Conservation (phyloP, 2,888 invertebrate species). For the Tetanocera ferruginea region DNA sequence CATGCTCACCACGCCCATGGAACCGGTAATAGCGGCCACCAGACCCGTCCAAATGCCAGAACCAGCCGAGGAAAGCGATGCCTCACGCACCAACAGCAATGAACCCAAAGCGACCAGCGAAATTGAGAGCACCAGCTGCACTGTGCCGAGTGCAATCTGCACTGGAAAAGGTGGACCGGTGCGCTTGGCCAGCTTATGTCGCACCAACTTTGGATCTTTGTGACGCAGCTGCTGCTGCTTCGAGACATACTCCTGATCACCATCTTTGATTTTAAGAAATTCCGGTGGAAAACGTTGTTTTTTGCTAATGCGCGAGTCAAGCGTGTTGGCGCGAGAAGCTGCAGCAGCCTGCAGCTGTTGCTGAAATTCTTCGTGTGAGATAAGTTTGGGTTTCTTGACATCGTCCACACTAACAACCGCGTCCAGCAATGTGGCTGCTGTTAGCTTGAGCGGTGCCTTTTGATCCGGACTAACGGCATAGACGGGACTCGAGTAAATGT, state of each 20-base stretch:
- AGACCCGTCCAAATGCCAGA: constrained; percentile 69
- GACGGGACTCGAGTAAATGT: constrained; percentile 69
- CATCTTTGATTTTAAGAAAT: constrained; percentile 63
- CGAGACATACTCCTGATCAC: constrained; percentile 43
- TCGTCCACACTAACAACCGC: constrained; percentile 42
- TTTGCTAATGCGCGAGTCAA: constrained; percentile 65
- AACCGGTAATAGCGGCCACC: constrained; percentile 67
- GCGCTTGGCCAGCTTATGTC: constrained; percentile 40
- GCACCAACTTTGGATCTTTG: constrained; percentile 47
- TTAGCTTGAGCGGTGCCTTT: constrained; percentile 57
- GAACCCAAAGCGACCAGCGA: constrained; percentile 67
- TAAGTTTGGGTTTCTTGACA: constrained; percentile 58
- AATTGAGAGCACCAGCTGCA: constrained; percentile 66
- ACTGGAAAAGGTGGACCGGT: constrained; percentile 56
- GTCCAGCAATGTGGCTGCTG: constrained; percentile 54
- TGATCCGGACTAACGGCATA: constrained; percentile 55
- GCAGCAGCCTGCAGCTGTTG: constrained; percentile 61
- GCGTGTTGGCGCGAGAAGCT: constrained; percentile 55
- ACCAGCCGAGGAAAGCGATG: constrained; percentile 65
- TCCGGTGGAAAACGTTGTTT: constrained; percentile 67
- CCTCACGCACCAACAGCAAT: constrained; percentile 65
- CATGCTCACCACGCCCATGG: constrained; percentile 68
- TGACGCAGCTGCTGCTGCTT: constrained; percentile 52
- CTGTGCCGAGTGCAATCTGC: constrained; percentile 64
- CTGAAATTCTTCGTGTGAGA: constrained; percentile 65